These are phyloP conservation scores for Stratiomys singularior DNA, from an alignment of 2,888 invertebrate species.

Conservation along the genomic window DNA sequence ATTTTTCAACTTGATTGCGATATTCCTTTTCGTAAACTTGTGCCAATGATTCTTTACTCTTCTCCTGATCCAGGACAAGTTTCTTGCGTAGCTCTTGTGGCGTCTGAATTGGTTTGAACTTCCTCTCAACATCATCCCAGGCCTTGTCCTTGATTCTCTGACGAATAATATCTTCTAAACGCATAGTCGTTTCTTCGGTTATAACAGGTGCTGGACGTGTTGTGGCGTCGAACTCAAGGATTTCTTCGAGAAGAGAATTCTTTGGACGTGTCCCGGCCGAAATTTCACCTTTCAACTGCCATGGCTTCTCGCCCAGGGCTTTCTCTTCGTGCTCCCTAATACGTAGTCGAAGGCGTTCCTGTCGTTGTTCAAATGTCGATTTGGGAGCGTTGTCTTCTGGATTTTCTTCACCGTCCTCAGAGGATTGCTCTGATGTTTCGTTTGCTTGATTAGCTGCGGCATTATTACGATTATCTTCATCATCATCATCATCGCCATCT, in stretches of 20 bases:
- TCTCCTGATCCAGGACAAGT: slow-evolving; percentile 89
- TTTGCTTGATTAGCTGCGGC: background rate
- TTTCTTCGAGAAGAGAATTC: slow-evolving; percentile 92
- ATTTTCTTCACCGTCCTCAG: slow-evolving; percentile 58
- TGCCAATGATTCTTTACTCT: slow-evolving; percentile 91
- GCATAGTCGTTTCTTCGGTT: slow-evolving; percentile 88
- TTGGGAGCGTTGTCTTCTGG: slow-evolving; percentile 58
- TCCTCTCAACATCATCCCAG: slow-evolving; percentile 93
- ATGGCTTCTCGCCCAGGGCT: slow-evolving; percentile 84
- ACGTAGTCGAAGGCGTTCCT: slow-evolving; percentile 75
- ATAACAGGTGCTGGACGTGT: slow-evolving; percentile 88
- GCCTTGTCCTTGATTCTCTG: slow-evolving; percentile 92
- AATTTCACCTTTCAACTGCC: slow-evolving; percentile 95
- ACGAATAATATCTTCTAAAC: slow-evolving; percentile 89
- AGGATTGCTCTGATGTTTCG: background rate
- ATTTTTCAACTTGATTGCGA: slow-evolving; percentile 72
- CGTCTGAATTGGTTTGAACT: slow-evolving; percentile 84
- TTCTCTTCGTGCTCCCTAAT: slow-evolving; percentile 78
- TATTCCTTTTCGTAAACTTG: slow-evolving; percentile 94
- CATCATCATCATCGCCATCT: slow-evolving; percentile 53
- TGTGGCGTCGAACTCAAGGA: slow-evolving; percentile 88
- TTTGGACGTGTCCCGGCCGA: slow-evolving; percentile 81
- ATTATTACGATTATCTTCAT: slow-evolving; percentile 53
- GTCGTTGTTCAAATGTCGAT: slow-evolving; percentile 80
- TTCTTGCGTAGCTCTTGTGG: slow-evolving; percentile 88